Evolutionary conservation across 2,888 invertebrate genomes (phyloP), one percentile per base, ranked within the genome.

Genomic region (Andrena marginata): DNA sequence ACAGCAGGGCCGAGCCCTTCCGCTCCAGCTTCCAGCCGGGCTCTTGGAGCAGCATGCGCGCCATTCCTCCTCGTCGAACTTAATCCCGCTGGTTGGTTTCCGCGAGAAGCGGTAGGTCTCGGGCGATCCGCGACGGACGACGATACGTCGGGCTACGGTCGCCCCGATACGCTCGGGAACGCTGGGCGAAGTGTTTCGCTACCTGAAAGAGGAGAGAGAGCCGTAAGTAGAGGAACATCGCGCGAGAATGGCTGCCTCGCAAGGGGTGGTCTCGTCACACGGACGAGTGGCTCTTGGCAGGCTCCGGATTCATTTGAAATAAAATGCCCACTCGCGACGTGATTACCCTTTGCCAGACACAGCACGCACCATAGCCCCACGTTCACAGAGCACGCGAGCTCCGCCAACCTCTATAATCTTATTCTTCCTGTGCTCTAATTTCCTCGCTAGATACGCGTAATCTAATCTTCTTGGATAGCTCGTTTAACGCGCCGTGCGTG

Each of bases 1-100:
- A 78, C 60, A 93, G 85, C 35, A 93, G 78, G 2, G 92, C 92
- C 68, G 93, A 93, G 29, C 93, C 94, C 63, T 94, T 93, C 60
- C 92, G 89, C 80, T 94, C 94, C 72, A 93, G 70, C 85, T 92
- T 93, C 94, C 94, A 94, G 16, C 94, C 94, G 2, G 94, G 94
- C 64, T 93, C 94, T 72, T 94, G 93, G n/a, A 92, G 82, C 29
- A 94, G 82, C 93, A 92, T 93, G 69, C 89, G 90, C 70, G 91
- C 89, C 93, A 93, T 92, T 35, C 49, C 74, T 13, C 23, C 6
- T 10, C 54, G 20, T 1, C 7, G 33, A 60, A 33, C 26, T 16
- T 13, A 13, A 4, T 42, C 5, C 42, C 42, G 42, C 1, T 51
- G 51, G 20, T 20, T 51, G 51, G 8, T 20, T 20, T 20, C 54